Evolutionary conservation across 2,113 vertebrate species (phyloP).

Genomic region (Ibidorhyncha struthersii): DNA sequence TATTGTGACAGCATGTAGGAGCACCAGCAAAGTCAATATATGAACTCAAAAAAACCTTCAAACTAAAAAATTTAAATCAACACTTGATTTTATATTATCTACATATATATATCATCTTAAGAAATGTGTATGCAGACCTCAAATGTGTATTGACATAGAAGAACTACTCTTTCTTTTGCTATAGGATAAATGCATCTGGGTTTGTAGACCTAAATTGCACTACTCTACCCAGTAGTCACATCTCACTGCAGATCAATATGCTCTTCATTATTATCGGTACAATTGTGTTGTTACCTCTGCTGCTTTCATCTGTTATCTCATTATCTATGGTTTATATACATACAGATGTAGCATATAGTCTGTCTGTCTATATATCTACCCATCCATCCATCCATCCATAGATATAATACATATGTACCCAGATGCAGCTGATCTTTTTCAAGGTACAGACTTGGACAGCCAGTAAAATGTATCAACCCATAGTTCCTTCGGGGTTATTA

Average conservation of each 20-base stretch:
- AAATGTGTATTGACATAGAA: neutral
- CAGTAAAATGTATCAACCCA: neutral
- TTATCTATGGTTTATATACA: neutral
- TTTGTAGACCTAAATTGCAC: neutral
- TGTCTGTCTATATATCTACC: neutral
- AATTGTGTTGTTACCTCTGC: neutral
- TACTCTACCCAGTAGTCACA: neutral
- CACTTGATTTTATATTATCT: neutral
- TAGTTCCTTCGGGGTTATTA: neutral
- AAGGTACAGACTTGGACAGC: neutral
- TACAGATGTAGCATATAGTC: neutral
- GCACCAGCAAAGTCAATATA: neutral
- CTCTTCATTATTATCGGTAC: neutral
- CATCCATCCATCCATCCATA: neutral
- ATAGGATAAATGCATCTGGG: neutral
- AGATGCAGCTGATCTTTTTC: neutral
- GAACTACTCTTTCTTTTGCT: neutral
- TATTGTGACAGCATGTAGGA: neutral
- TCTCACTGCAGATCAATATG: neutral
- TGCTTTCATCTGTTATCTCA: neutral
- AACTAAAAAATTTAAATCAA: neutral
- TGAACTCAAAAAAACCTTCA: neutral
- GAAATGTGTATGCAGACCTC: neutral
- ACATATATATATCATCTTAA: neutral
- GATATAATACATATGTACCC: accelerated